phyloP scores from a whole-genome alignment of 1,140 invertebrate genomes.

The Lasioglossum baleicum region DNA sequence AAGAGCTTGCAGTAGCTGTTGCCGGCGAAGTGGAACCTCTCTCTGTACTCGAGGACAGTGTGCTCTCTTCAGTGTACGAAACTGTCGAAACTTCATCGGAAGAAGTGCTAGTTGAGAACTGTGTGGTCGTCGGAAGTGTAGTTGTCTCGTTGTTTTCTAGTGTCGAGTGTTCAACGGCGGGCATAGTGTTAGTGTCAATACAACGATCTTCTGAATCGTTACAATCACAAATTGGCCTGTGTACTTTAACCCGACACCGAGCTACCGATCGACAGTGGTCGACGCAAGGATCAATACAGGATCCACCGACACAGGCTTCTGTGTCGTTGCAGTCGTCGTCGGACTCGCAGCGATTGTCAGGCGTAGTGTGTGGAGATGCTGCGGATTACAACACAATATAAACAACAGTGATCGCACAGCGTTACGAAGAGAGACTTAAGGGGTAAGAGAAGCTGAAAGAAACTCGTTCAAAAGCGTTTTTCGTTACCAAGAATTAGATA shows the following conservation, averaged over 20 bases:
- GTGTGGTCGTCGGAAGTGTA: constrained; percentile 26
- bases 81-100: neutral
- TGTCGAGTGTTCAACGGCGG: constrained; percentile 22
- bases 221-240: constrained; percentile 81
- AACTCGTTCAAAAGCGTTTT: constrained; percentile 33
- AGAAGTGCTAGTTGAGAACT: neutral
- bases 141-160: neutral
- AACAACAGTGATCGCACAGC: constrained; percentile 24
- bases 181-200: constrained; percentile 19
- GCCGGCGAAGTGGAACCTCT: neutral
- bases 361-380: constrained; percentile 75
- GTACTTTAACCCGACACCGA: constrained; percentile 81
- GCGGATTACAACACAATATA: constrained; percentile 79
- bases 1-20: constrained; percentile 1
- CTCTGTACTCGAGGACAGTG: neutral
- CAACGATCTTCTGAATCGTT: constrained; percentile 50
- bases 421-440: neutral
- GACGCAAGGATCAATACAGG: constrained; percentile 85
- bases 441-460: constrained; percentile 48
- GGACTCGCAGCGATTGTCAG: constrained; percentile 80
- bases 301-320: constrained; percentile 83
- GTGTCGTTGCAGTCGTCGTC: constrained; percentile 85
- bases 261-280: constrained; percentile 82
- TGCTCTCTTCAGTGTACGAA: constrained; percentile 3
- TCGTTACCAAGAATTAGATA: constrained; percentile 46